Evolutionary conservation across 2,888 invertebrate species (phyloP), one percentile per base, ranked within the genome.

Genomic region (Drosophila antonietae): DNA sequence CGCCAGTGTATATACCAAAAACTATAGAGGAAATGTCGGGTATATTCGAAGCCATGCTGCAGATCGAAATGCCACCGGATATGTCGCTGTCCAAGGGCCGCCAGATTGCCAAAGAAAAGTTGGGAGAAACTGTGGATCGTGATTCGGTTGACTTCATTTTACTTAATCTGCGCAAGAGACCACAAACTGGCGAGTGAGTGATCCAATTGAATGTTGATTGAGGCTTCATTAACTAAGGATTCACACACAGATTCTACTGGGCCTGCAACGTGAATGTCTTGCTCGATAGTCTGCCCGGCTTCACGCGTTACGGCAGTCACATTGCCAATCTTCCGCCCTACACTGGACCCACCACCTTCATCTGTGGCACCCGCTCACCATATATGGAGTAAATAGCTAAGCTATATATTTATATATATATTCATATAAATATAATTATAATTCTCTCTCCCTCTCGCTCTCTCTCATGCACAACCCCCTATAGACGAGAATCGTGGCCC

Each of bases 341-440:
- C 86, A 91, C 93, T 69, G 96, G 96, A 4, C 96, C 96, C 3
- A 96, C 96, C 1, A 91, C 97, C 8, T 98, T 99, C 92, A 93
- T 99, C 67, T 97, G 96, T 73, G 98, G 98, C 60, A 94, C 93
- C 15, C 93, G 95, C n/a, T 98, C 98, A 1, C 95, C 96, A 92
- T 98, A 96, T 91, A 94, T 98, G 82, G 94, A 94, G 96, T 96
- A 93, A 93, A 94, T 92, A 20, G 6, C 10, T 6, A 2, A 28
- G 2, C 7, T n/a, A 12, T 6, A 49, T 49, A 1, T 28, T 10
- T 4, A 39, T 23, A 8, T n/a, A 8, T 14, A 39, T n/a, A n/a
- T 2, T 2, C 6, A 31, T 51, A 10, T 18, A 6, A 7, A 18
- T n/a, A 31, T n/a, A n/a, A 23, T 20, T 37, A 9, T 15, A 20